Conservation (phyloP, 2,113 vertebrate species). For the Pleuronectes platessa region DNA sequence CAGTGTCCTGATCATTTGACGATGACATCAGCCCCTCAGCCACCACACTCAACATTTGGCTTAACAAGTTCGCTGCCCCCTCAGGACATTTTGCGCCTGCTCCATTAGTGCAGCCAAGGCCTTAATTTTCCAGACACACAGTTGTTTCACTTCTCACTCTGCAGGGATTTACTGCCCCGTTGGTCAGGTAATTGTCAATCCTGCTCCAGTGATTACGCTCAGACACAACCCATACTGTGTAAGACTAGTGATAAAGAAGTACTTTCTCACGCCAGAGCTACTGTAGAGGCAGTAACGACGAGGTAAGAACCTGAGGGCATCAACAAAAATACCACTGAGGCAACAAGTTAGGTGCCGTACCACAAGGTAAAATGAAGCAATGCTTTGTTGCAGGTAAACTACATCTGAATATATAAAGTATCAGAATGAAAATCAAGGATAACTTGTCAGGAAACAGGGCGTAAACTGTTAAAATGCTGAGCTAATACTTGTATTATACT, state of each 20-base stretch:
- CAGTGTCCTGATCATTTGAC: neutral
- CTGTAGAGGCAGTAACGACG: constrained; percentile 1
- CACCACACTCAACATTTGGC: constrained; percentile 24
- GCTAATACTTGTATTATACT: neutral
- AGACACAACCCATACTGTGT: constrained; percentile 46
- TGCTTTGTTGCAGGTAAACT: neutral
- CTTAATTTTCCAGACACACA: constrained; percentile 43
- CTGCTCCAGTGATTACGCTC: constrained; percentile 53
- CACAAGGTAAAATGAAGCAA: neutral
- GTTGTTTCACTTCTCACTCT: constrained; percentile 68
- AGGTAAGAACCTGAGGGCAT: constrained; percentile 33
- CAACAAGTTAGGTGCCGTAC: neutral
- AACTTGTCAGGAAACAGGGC: too few species aligned
- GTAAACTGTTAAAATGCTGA: neutral
- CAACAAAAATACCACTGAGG: constrained; percentile 25
- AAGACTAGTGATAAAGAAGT: constrained; percentile 31
- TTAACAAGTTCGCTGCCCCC: constrained; percentile 45
- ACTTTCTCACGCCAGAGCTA: constrained; percentile 65
- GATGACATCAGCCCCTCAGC: constrained; percentile 10
- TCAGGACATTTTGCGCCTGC: constrained; percentile 47
- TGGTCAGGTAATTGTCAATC: constrained; percentile 70
- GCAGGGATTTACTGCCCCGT: constrained; percentile 61
- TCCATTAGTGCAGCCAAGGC: constrained; percentile 49
- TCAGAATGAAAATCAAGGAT: neutral
- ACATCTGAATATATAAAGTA: neutral